Percentiles rank a stretch among this genome's conserved stretches.
These are phyloP conservation scores for Hemicrepidius hirtus DNA, from an alignment of 2,888 invertebrate species.

Conservation along the genomic window DNA sequence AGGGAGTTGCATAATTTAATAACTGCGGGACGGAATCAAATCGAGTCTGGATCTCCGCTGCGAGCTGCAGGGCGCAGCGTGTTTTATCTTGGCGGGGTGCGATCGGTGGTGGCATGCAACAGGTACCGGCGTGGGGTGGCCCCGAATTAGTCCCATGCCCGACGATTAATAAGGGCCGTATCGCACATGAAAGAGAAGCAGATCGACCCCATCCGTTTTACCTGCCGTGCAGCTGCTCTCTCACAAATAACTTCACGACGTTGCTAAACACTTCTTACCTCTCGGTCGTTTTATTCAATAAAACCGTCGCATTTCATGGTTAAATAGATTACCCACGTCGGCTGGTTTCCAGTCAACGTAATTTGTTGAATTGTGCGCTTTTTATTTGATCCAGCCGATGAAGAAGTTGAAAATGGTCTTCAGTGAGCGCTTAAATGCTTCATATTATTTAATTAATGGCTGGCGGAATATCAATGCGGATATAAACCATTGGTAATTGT, in stretches of 20 bases:
- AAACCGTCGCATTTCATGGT: slow-evolving; percentile 56
- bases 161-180: slow-evolving; percentile 52
- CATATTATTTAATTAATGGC: slow-evolving; percentile 59
- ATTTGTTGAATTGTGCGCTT: slow-evolving; percentile 53
- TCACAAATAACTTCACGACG: slow-evolving; percentile 48
- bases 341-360: slow-evolving; percentile 52
- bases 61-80: slow-evolving; percentile 53
- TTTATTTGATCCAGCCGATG: slow-evolving; percentile 34
- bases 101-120: slow-evolving; percentile 55
- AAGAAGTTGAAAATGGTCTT: slow-evolving; percentile 38
- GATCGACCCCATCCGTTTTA: slow-evolving; percentile 49
- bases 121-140: slow-evolving; percentile 54
- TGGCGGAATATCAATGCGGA: slow-evolving; percentile 45
- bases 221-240: slow-evolving; percentile 48
- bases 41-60: slow-evolving; percentile 51
- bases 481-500: slow-evolving; percentile 56
- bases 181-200: slow-evolving; percentile 48
- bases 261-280: slow-evolving; percentile 54
- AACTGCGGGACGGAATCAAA: slow-evolving; percentile 51
- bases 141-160: slow-evolving; percentile 49
- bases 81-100: slow-evolving; percentile 54
- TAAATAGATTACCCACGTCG: slow-evolving; percentile 55
- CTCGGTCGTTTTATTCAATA: slow-evolving; percentile 55
- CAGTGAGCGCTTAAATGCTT: slow-evolving; percentile 45
- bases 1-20: slow-evolving; percentile 51